phyloP scores from a whole-genome alignment of 2,888 invertebrate species.

The Protodeltote pygarga region DNA sequence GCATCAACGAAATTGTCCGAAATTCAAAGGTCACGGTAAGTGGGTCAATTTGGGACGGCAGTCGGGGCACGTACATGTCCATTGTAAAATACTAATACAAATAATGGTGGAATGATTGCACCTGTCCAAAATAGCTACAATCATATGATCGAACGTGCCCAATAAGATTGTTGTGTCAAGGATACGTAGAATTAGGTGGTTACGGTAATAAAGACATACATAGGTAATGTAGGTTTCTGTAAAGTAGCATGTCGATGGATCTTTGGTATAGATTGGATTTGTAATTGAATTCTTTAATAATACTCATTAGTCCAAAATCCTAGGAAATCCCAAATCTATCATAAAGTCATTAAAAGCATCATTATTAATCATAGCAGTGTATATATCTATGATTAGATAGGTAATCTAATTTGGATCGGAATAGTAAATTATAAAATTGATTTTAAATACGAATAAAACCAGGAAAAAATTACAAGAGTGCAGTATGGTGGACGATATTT shows the following conservation, averaged over 20 bases:
- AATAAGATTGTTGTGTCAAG: slow-evolving; percentile 64
- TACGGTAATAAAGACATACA: slow-evolving; percentile 25
- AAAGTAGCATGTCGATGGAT: slow-evolving; percentile 23
- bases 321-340: too few relatives aligned
- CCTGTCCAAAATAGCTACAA: slow-evolving; percentile 64
- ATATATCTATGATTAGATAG: too few relatives aligned
- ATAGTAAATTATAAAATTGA: too few relatives aligned
- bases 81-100: slow-evolving; percentile 62
- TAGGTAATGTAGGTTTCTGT: slow-evolving; percentile 16
- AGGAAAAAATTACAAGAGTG: too few relatives aligned
- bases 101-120: slow-evolving; percentile 64
- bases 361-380: too few relatives aligned
- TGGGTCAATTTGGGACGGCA: slow-evolving; percentile 64
- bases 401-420: too few relatives aligned
- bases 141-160: slow-evolving; percentile 63
- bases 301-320: not conserved
- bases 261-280: slow-evolving; percentile 14
- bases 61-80: slow-evolving; percentile 63
- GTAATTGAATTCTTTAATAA: slow-evolving; percentile 2
- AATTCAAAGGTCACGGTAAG: slow-evolving; percentile 65
- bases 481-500: too few relatives aligned
- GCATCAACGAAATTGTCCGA: slow-evolving; percentile 55
- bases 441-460: too few relatives aligned
- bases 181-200: slow-evolving; percentile 56
- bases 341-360: too few relatives aligned